Base-by-base conservation (phyloP, 2,888 invertebrate genomes). In the Cryptus viduatorius region DNA sequence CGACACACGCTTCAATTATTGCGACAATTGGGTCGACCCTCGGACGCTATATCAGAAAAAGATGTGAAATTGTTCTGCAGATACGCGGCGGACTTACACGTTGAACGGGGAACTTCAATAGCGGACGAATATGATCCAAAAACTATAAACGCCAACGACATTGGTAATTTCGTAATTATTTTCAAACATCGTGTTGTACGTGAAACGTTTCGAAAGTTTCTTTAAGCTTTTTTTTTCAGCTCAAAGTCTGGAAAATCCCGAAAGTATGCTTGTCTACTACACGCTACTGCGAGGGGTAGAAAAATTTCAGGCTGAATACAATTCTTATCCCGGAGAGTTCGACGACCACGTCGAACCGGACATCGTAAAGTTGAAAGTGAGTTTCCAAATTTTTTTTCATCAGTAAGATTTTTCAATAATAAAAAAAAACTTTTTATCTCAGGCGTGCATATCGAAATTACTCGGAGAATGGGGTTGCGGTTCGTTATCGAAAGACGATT, bases 281-380 rank as follows among this genome's bases (percentile, higher is more conserved):
- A 96, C 99, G 10, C 96, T 99, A 86, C 94, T 99, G 46, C 95
- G 99, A 89, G 98, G 98, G n/a, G 96, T 97, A 29, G 98, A 99
- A 92, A 96, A 97, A 87, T 99, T 99, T 94, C 96, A 96, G 83
- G 95, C 96, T 3, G 98, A 98, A 92, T 98, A 97, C 93, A 97
- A 98, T 90, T 95, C 97, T 81, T 98, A 97, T 92, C 99, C 99
- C 0, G 99, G 99, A 5, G 97, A 97, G 91, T 96, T 96, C 94
- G 96, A 96, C 89, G 96, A 96, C 91, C 96, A 98, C 91, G 97
- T 98, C 24, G 99, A 99, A 94, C 96, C 97, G 48, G 99, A 99
- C 92, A 97, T 98, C 86, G 95, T 97, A 0, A 97, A 97, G 92
- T 94, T 99, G 8, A 99, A 99, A 94, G 96, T 95, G 90, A 84